phyloP scores from a whole-genome alignment of 2,113 vertebrate species.

The Leptocoma aspasia region DNA sequence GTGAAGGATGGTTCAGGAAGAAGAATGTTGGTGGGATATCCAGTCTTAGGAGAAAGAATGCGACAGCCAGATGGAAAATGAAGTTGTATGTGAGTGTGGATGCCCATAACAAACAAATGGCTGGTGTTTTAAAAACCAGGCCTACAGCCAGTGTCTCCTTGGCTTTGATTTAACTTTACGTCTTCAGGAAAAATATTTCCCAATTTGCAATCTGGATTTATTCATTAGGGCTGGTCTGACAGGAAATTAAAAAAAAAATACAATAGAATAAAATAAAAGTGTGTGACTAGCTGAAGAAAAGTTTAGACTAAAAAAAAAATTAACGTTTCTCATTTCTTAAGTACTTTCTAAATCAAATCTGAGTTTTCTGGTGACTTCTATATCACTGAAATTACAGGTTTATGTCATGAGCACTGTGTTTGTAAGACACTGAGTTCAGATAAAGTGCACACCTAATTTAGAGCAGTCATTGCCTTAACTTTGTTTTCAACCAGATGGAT shows the following conservation, averaged over 20 bases:
- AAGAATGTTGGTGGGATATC: neutral
- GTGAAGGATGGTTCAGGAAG: neutral
- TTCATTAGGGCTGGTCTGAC: neutral
- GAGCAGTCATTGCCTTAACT: neutral
- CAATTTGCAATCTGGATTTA: neutral
- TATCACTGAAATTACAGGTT: neutral
- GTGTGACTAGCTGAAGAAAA: neutral
- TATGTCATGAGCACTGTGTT: neutral
- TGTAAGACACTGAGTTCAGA: neutral
- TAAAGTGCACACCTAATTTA: neutral
- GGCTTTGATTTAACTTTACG: neutral
- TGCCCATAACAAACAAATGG: neutral
- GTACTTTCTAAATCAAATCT: neutral
- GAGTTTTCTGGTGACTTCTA: neutral
- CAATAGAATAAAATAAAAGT: neutral
- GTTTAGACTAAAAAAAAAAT: neutral
- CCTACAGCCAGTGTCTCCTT: neutral
- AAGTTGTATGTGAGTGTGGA: neutral
- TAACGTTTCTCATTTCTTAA: neutral
- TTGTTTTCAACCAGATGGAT: constrained; percentile 63
- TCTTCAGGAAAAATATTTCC: neutral
- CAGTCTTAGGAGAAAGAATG: neutral
- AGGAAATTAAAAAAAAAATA: neutral
- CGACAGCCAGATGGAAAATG: neutral
- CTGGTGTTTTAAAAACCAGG: neutral